Evolutionary conservation across 2,113 vertebrate genomes (phyloP), one percentile per base, ranked within the genome.

Genomic region (Heterochromis multidens): DNA sequence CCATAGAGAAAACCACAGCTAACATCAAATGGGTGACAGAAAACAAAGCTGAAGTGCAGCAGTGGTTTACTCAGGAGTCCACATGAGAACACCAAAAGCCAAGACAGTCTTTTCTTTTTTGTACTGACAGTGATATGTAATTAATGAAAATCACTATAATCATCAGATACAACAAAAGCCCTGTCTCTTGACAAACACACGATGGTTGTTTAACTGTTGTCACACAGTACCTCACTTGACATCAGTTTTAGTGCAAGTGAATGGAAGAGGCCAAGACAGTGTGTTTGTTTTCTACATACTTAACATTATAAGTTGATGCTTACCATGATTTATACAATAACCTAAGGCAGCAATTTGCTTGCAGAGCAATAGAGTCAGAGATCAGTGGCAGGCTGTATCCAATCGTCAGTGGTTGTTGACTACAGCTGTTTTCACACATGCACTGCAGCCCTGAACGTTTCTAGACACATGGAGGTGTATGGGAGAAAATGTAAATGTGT

Each of bases 21-120:
- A 99, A 98, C 92, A 98, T 98, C 81, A 95, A 95, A 23, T 99
- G 98, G 99, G 95, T 98, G 92, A 87, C 80, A 0, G 94, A 96
- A 49, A 99, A 99, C 94, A 94, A 89, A 94, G 81, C n/a, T 0
- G 0, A 0, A 0, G 96, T 99, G 79, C 59, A 95, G 6, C 0
- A 2, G 1, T 99, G 98, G 98, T 97, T 99, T 25, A 17, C 21
- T 7, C 6, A 3, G 0, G 87, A 54, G 79, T 88, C 94, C 21
- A 63, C 43, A 43, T 94, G 74, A 93, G 57, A 31, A 83, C 49
- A 78, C 65, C 23, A 23, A 37, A 31, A 27, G 78, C 23, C 46
- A 29, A 78, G 35, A 17, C 40, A 72, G 40, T 9, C 43, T 57
- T 3, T 57, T 3, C 56, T 49, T 62, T 43, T 77, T 82, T 67